A percentile compares a stretch with the other conserved stretches of the same genome.
phyloP scores from a whole-genome alignment of 2,888 invertebrate species.

The Orthosia gracilis region DNA sequence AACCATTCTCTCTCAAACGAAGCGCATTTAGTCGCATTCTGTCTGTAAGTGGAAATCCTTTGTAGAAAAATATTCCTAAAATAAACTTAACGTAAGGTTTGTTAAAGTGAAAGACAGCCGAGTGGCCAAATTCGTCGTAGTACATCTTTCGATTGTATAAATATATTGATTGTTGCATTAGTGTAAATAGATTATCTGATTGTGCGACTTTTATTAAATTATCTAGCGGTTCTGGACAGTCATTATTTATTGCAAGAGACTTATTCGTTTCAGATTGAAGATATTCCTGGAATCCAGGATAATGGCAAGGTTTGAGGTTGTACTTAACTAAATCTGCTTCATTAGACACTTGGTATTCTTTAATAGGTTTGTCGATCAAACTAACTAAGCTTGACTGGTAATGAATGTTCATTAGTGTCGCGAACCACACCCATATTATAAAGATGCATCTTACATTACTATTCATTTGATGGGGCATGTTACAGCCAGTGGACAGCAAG shows the following conservation, averaged over 20 bases:
- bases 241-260: conserved; percentile 50
- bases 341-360: conserved; percentile 59
- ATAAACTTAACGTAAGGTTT: conserved; percentile 39
- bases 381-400: conserved; percentile 70
- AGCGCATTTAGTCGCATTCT: conserved; percentile 42
- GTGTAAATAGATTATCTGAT: conserved; percentile 3
- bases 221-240: conserved; percentile 2
- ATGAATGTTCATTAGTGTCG: conserved; percentile 66
- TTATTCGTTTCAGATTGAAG: conserved; percentile 43
- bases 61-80: conserved; percentile 53
- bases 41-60: conserved; percentile 57
- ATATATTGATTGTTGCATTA: conserved; percentile 6
- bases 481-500: conserved; percentile 44
- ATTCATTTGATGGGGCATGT: conserved; percentile 23
- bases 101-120: conserved; percentile 37
- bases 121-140: conserved; percentile 36
- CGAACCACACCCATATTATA: conserved; percentile 78
- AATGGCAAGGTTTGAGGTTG: conserved; percentile 40
- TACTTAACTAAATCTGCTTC: conserved; percentile 50
- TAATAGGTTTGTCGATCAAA: conserved; percentile 62
- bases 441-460: conserved; percentile 52
- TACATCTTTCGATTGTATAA: conserved; percentile 21
- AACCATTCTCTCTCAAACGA: conserved; percentile 54
- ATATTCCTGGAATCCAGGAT: not conserved
- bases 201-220: conserved; percentile 1